These are phyloP conservation scores for Cirrhinus molitorella DNA, from an alignment of 2,797 vertebrate species.

Conservation along the genomic window DNA sequence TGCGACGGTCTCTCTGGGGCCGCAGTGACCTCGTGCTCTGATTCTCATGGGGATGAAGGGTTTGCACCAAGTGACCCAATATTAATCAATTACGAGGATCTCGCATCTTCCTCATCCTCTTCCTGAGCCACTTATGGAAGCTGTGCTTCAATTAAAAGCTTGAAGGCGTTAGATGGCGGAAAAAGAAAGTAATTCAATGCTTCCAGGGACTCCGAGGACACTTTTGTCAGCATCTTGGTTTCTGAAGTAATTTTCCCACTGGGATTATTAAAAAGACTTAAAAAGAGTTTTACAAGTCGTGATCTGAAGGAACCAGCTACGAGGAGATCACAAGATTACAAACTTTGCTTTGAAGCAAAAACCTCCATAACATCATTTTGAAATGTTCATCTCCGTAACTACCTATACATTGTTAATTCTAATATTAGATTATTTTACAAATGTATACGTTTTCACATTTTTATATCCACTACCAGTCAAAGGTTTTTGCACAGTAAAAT, in stretches of 20 bases:
- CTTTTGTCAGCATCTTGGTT: not conserved
- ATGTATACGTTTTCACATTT: too few species aligned
- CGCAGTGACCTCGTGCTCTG: conserved; percentile 50
- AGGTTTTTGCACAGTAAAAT: too few species aligned
- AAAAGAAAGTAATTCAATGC: not conserved
- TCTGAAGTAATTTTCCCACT: not conserved
- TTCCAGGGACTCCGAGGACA: not conserved
- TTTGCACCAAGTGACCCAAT: conserved; percentile 53
- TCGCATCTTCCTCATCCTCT: not conserved
- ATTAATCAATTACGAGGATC: conserved; percentile 62
- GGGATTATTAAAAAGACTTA: not conserved
- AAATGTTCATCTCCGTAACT: too few species aligned
- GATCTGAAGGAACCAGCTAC: not conserved
- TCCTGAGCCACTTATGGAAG: conserved; percentile 4
- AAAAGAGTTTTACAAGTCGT: not conserved
- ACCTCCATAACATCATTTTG: too few species aligned
- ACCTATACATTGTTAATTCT: too few species aligned
- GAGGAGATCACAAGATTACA: not conserved
- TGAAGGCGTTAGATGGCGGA: not conserved
- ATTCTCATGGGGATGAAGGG: conserved; percentile 22
- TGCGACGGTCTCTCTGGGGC: not conserved
- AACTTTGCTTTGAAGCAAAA: not conserved
- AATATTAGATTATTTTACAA: not conserved
- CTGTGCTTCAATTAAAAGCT: conserved; percentile 8
- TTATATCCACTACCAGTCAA: too few species aligned